A percentile compares a stretch with the other conserved stretches of the same genome.
phyloP scores from a whole-genome alignment of 2,113 vertebrate genomes.

The Cyprinodon brontotheroides region DNA sequence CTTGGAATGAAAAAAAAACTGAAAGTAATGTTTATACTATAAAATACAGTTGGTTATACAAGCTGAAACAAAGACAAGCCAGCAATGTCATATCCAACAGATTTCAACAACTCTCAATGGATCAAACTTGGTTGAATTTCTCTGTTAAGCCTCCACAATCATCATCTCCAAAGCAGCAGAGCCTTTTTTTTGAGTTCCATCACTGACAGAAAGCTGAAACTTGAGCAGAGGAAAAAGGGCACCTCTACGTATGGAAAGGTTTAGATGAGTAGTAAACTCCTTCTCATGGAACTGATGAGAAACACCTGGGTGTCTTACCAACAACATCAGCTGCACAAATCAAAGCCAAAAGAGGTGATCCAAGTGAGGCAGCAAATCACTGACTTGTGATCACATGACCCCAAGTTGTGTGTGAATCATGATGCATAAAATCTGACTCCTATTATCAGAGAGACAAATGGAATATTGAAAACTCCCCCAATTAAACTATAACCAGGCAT shows the following conservation, averaged over 20 bases:
- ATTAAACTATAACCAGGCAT: conserved; percentile 35
- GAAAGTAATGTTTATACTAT: neutral
- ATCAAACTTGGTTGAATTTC: conserved; percentile 28
- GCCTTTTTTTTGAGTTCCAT: conserved; percentile 42
- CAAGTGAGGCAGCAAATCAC: conserved; percentile 49
- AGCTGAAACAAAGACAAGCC: conserved; percentile 25
- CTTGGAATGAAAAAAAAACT: too few relatives aligned
- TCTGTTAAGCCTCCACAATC: conserved; percentile 37
- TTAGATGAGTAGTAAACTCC: conserved; percentile 74
- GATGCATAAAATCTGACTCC: conserved; percentile 25
- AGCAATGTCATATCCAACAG: conserved; percentile 35
- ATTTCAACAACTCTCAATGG: conserved; percentile 29
- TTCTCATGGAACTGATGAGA: conserved; percentile 73
- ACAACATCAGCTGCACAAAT: conserved; percentile 57
- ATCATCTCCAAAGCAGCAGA: conserved; percentile 18
- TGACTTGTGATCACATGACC: conserved; percentile 40
- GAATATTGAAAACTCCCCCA: conserved; percentile 20
- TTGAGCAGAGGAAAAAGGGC: conserved; percentile 54
- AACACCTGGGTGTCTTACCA: conserved; percentile 73
- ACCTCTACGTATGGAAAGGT: conserved; percentile 69
- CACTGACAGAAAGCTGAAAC: conserved; percentile 62
- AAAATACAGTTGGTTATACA: neutral
- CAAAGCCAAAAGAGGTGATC: conserved; percentile 60
- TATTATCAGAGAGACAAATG: conserved; percentile 13
- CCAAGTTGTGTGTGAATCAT: neutral